Percentiles rank a stretch among this genome's conserved stretches.
Evolutionary conservation across 2,797 vertebrate genomes (phyloP).

Genomic region (Scolopax rusticola): DNA sequence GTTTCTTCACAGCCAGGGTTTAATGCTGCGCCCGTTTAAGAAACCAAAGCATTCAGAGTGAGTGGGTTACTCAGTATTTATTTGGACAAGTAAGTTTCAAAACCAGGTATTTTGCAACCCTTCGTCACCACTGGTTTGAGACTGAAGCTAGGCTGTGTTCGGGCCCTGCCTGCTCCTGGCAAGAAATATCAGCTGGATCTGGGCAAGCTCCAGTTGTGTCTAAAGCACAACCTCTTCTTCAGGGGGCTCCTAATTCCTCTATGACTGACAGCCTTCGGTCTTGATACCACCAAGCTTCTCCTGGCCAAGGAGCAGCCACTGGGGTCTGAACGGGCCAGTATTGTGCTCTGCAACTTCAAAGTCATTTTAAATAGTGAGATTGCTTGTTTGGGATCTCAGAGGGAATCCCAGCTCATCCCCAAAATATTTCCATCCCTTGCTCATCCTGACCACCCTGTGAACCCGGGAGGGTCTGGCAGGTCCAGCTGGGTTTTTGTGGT

Average conservation of each 20-base stretch:
- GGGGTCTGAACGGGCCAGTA: rapidly evolving
- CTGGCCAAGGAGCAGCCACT: rapidly evolving
- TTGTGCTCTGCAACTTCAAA: neutral
- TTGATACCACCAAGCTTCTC: rapidly evolving
- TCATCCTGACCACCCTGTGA: constrained; percentile 53
- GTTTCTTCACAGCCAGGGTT: neutral
- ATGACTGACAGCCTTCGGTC: neutral
- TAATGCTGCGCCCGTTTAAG: neutral
- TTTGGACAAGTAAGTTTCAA: neutral
- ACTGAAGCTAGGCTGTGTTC: neutral
- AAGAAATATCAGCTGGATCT: neutral
- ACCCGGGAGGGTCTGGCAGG: constrained; percentile 32
- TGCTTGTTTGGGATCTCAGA: neutral
- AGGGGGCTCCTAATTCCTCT: neutral
- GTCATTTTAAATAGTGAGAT: neutral
- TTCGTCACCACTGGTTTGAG: neutral
- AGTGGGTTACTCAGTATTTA: neutral
- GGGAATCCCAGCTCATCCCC: constrained; percentile 28
- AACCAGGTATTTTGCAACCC: neutral
- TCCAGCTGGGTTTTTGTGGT: neutral
- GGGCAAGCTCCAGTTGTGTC: neutral
- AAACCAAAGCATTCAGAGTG: neutral
- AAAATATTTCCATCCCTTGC: neutral
- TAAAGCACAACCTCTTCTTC: neutral
- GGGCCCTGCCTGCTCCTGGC: neutral